Base-by-base conservation (phyloP, 2,113 vertebrate genomes). In the Emydura subglobosa region DNA sequence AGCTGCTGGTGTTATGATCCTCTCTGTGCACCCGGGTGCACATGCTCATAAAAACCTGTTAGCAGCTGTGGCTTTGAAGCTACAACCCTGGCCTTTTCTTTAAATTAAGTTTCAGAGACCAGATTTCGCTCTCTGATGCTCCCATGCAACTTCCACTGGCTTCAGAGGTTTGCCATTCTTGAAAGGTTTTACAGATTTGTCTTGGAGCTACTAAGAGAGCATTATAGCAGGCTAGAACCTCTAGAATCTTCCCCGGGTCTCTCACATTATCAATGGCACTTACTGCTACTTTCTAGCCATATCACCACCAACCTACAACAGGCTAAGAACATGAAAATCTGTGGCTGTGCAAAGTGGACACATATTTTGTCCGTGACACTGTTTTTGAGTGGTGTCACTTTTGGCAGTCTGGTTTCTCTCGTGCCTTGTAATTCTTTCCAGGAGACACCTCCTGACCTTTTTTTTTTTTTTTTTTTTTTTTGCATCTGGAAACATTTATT, bases 71-170 rank as follows among this genome's bases (percentile, higher is more conserved):
- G 72, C 90, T 97, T 95, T 97, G 96, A 92, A 96, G 89, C 81
- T 87, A 95, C 72, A 96, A 92, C 91, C 90, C 89, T 91, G 95
- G 89, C 61, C 89, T 81, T 95, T 94, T 90, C 82, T 79, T 95
- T 93, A 82, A 84, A 86, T 93, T 90, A 91, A 94, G 90, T 95
- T 97, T 79, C 96, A 94, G 96, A 88, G 94, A 89, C 29, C 10
- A 42, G 1, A 53, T 83, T 91, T 91, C 79, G 91, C 91, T 16
- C 19, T 89, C 74, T 85, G 55, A 80, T 89, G 25, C 19, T 0
- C 65, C n/a, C 49, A 44, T 22, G 16, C 7, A 10, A 0, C 55
- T n/a, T 87, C 72, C 57, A 85, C 51, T 88, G 80, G 74, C 54
- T 86, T 93, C 25, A 88, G 0, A 50, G 76, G 92, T 85, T 84